Evolutionary conservation across 2,113 vertebrate genomes (phyloP), one percentile per base, ranked within the genome.

Genomic region (Amia ocellicauda): DNA sequence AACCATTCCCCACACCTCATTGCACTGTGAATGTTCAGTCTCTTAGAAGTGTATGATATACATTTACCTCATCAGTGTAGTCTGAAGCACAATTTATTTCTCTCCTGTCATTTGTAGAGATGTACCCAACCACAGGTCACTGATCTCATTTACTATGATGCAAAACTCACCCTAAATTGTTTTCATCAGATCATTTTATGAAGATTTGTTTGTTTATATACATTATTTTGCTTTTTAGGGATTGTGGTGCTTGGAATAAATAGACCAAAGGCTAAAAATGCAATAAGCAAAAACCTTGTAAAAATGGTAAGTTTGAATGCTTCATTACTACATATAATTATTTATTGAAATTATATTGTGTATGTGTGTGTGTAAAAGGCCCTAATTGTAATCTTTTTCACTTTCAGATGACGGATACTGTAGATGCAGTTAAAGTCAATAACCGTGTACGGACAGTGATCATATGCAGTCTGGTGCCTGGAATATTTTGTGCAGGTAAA

Each of bases 181-280:
- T 13, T 26, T 11, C 23, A 26, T 26, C n/a, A n/a, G 27, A 29
- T 58, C 11, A 36, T n/a, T 20, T 29, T n/a, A 16, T 58, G 8
- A 58, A 20, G 7, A 40, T 29, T 55, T 58, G 10, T 14, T 14
- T 7, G 51, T 10, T 29, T 24, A 42, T 2, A 10, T 7, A 10
- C 36, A 36, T 81, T 27, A 70, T 76, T 62, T 78, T 62, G 40
- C 55, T 31, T 64, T 84, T 70, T 74, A 99, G 97, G 97, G 54
- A 96, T 98, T 75, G 95, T 97, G 68, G 92, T 99, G 27, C 87
- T 98, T 78, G 97, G 94, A 78, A 89, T 99, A 75, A 96, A 99
- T 82, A 90, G 97, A 80, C 87, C 94, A 56, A 91, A 94, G 83
- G 91, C 93, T 69, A 98, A 95, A 90, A 99, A 99, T 85, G 89